phyloP scores from a whole-genome alignment of 2,113 vertebrate genomes.

The Oncorhynchus clarkii region DNA sequence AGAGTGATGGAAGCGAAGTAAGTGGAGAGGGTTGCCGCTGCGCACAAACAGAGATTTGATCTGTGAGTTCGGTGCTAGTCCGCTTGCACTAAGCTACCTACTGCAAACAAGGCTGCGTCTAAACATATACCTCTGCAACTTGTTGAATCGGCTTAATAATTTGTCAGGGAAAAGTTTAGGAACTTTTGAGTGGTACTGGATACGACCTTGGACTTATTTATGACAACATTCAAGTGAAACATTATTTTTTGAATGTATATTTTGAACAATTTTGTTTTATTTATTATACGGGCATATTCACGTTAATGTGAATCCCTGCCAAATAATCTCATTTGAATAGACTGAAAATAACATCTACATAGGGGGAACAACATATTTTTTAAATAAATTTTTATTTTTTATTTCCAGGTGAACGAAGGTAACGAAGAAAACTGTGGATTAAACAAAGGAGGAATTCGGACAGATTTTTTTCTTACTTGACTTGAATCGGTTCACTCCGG shows the following conservation, averaged over 20 bases:
- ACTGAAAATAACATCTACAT: conserved; percentile 14
- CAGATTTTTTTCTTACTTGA: conserved; percentile 53
- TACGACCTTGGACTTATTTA: conserved; percentile 67
- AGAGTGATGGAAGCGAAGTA: conserved; percentile 35
- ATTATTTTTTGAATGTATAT: conserved; percentile 56
- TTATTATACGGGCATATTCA: conserved; percentile 19
- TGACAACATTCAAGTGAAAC: conserved; percentile 42
- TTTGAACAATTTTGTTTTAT: conserved; percentile 38
- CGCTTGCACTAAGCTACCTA: conserved; percentile 58
- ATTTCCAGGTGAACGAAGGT: conserved; percentile 71
- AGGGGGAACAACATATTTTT: conserved; percentile 15
- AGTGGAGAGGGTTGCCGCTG: conserved; percentile 63
- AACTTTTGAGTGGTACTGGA: conserved; percentile 52
- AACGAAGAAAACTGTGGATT: conserved; percentile 75
- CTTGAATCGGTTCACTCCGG: conserved; percentile 46
- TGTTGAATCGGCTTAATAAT: conserved; percentile 61
- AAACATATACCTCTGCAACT: conserved; percentile 42
- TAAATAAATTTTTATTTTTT: conserved; percentile 48
- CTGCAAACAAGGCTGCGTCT: conserved; percentile 65
- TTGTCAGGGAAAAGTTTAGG: conserved; percentile 52
- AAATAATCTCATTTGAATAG: conserved; percentile 14
- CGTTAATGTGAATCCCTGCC: conserved; percentile 4
- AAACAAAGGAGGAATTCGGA: conserved; percentile 65
- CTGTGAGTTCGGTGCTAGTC: conserved; percentile 76
- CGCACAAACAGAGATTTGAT: conserved; percentile 79